These are phyloP conservation scores for Sardina pilchardus DNA, from an alignment of 2,113 vertebrate species.

Conservation along the genomic window DNA sequence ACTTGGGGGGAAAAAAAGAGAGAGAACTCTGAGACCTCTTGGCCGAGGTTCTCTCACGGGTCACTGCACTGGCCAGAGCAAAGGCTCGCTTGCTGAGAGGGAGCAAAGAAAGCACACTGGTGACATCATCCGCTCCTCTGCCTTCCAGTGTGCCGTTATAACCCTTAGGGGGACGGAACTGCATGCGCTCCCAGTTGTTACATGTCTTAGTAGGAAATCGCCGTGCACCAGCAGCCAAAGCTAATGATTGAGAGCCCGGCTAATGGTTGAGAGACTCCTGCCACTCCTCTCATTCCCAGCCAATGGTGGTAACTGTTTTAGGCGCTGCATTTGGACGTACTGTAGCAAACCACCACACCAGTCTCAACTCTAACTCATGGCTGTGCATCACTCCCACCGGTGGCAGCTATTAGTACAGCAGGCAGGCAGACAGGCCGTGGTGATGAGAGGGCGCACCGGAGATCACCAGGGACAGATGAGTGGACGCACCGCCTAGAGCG, in stretches of 20 bases:
- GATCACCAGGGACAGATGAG: background rate
- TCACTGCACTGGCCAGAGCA: background rate
- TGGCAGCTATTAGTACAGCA: background rate
- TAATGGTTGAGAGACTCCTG: background rate
- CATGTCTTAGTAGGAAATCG: background rate
- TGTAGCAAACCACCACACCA: background rate
- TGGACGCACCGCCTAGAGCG: background rate
- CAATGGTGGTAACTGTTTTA: background rate
- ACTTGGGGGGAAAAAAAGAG: background rate
- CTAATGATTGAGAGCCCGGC: background rate
- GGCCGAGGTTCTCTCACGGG: background rate
- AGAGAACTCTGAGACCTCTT: background rate
- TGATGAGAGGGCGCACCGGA: background rate
- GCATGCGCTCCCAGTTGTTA: background rate
- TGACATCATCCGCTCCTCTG: background rate
- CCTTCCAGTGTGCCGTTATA: background rate
- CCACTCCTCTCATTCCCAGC: background rate
- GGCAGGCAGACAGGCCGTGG: no score
- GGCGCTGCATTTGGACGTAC: background rate
- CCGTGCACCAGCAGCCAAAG: background rate
- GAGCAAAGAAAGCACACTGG: background rate
- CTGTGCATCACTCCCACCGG: background rate
- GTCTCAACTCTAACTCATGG: background rate
- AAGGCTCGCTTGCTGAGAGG: slow-evolving; percentile 12
- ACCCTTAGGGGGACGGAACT: background rate